Base-by-base conservation (phyloP, 2,113 vertebrate species). In the Clupea harengus region DNA sequence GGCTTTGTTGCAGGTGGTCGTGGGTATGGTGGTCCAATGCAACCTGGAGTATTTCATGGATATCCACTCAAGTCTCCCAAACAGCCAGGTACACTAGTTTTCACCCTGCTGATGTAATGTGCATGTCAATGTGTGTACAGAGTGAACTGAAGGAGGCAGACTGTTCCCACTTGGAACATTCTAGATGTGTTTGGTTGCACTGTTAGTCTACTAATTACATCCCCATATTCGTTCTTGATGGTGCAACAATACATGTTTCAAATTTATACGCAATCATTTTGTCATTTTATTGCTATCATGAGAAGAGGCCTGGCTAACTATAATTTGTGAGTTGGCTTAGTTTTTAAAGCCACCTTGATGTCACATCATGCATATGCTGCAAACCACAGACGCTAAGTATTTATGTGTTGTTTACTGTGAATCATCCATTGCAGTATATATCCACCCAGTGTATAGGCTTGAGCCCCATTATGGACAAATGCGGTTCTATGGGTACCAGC, bases 51-150 rank as follows among this genome's bases (percentile, higher is more conserved):
- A 22, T 98, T 98, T 83, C 95, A 98, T 82, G 98, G 98, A 87
- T 99, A 99, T 91, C 98, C 98, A 54, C 98, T 99, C 82, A 98
- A 97, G 94, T 94, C 97, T 67, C 98, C 98, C 89, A 98, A 98
- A 93, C 88, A 93, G 17, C 96, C 96, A 96, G 97, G 98, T 97
- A 93, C 94, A 90, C 52, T 81, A 82, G 6, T 67, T 64, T 39
- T 39, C 6, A 15, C 78, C 52, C 3, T 2, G 84, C 28, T 28
- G 6, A 60, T 72, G 22, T 44, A 67, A 80, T 28, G 32, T 28
- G 10, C 64, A 67, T n/a, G 22, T 67, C 2, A 67, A 2, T 28
- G 64, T 67, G 4, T 67, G 64, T 7, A 28, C 22, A 67, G 22
- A 28, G 64, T 25, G n/a, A 1, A n/a, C n/a, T 64, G 20, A 64